Evolutionary conservation across 2,113 vertebrate species (phyloP).

Genomic region (Xenopus tropicalis): DNA sequence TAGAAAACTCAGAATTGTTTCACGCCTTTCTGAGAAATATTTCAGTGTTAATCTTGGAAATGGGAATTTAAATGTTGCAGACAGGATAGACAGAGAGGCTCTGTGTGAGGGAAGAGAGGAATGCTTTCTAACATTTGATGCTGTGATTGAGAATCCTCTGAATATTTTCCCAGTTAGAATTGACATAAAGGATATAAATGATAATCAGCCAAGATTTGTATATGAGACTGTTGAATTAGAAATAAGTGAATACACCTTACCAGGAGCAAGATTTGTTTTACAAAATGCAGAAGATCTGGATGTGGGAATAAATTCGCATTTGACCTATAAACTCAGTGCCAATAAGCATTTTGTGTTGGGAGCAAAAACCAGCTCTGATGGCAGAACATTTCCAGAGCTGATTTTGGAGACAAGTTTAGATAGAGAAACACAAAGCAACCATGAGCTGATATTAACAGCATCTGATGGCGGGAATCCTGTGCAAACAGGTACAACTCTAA

Average conservation of each 20-base stretch:
- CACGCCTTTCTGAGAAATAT: slow-evolving; percentile 36
- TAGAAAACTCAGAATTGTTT: slow-evolving; percentile 64
- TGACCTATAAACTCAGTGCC: slow-evolving; percentile 51
- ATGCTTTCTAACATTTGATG: slow-evolving; percentile 64
- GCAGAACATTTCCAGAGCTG: slow-evolving; percentile 57
- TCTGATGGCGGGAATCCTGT: slow-evolving; percentile 58
- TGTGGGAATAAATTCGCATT: slow-evolving; percentile 59
- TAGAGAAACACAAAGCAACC: slow-evolving; percentile 50
- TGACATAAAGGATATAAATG: slow-evolving; percentile 63
- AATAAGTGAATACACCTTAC: slow-evolving; percentile 51
- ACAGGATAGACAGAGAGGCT: slow-evolving; percentile 66
- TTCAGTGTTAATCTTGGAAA: slow-evolving; percentile 33
- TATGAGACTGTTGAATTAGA: slow-evolving; percentile 41
- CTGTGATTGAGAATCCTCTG: slow-evolving; percentile 60
- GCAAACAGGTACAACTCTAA: slow-evolving; percentile 54
- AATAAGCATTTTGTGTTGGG: slow-evolving; percentile 57
- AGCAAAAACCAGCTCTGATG: slow-evolving; percentile 51
- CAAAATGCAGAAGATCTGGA: slow-evolving; percentile 54
- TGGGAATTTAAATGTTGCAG: slow-evolving; percentile 56
- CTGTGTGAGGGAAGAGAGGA: slow-evolving; percentile 59
- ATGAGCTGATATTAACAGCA: slow-evolving; percentile 55
- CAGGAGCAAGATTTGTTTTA: slow-evolving; percentile 51
- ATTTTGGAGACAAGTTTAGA: slow-evolving; percentile 59
- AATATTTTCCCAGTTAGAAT: slow-evolving; percentile 52
- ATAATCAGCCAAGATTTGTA: slow-evolving; percentile 62